phyloP scores from a whole-genome alignment of 2,888 invertebrate genomes.

The Bellardia pandia region DNA sequence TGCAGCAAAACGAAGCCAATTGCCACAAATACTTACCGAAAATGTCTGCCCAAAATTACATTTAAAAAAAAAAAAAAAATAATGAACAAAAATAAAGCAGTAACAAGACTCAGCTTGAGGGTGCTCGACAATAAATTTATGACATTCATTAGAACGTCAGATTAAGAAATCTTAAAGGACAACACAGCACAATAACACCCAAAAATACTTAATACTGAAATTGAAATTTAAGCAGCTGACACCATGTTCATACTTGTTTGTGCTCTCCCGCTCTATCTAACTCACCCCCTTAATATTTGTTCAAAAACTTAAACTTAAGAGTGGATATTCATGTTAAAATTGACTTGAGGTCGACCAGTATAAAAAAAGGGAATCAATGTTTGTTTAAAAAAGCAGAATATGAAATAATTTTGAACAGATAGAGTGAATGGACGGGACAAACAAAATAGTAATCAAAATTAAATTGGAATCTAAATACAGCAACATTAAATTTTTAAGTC shows the following conservation, averaged over 20 bases:
- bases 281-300: slow-evolving; percentile 12
- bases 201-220: slow-evolving; percentile 49
- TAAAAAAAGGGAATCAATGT: slow-evolving; percentile 56
- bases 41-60: slow-evolving; percentile 46
- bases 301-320: slow-evolving; percentile 69
- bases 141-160: slow-evolving; percentile 84
- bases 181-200: slow-evolving; percentile 30
- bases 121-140: slow-evolving; percentile 82
- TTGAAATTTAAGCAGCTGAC: slow-evolving; percentile 80
- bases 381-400: slow-evolving; percentile 50
- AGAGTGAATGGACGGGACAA: slow-evolving; percentile 48
- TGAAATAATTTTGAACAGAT: slow-evolving; percentile 43
- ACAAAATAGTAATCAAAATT: slow-evolving; percentile 68
- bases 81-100: slow-evolving; percentile 52
- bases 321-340: slow-evolving; percentile 77
- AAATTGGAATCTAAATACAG: slow-evolving; percentile 73
- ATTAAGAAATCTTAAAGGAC: slow-evolving; percentile 80
- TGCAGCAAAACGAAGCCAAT: slow-evolving; percentile 82
- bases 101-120: slow-evolving; percentile 73
- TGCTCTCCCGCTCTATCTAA: slow-evolving; percentile 26
- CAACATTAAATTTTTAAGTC: slow-evolving; percentile 73
- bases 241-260: slow-evolving; percentile 73
- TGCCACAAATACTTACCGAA: slow-evolving; percentile 40
- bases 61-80: not conserved
- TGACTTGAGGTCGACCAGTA: slow-evolving; percentile 74